Base-by-base conservation (phyloP, 2,113 vertebrate species). In the Chaetura pelagica region DNA sequence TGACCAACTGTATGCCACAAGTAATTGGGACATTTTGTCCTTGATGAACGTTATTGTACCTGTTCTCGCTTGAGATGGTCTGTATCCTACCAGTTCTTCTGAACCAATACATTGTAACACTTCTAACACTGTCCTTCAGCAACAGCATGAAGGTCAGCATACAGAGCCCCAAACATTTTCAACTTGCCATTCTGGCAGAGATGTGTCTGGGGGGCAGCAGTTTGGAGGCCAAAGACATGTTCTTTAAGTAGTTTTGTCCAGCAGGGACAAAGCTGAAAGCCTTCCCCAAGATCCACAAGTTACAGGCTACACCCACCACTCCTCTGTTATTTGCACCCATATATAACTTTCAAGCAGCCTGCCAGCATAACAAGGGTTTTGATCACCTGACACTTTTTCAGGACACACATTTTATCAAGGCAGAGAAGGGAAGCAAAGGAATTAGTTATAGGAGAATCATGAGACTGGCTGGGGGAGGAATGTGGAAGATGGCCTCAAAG, bases 241-340 rank as follows among this genome's bases (percentile, higher is more conserved):
- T 67, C 44, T 16, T 23, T 5, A 57, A 13, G 12, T 3, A 54
- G 18, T 18, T 24, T 40, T 24, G n/a, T n/a, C 62, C 29, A 40
- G 19, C 0, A 0, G 6, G 11, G 38, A 38, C 22, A 40, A 61
- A 46, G 22, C 0, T 20, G 35, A 61, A 61, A 48, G 69, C 32
- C 46, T n/a, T 61, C 23, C 52, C 23, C 7, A 10, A 29, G 54
- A 24, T 54, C 22, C 61, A 22, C 18, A 38, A 59, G 44, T 32
- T 46, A 35, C 17, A 27, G 30, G 27, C 68, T 46, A 32, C 32
- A 40, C 38, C 15, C 32, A 40, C 38, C 15, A 3, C 46, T 27
- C 32, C 35, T 32, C 14, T 52, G 7, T n/a, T 52, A 32, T 9
- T 51, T 29, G 48, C 5, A 32, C 19, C 19, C 3, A 0, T 30